Evolutionary conservation across 2,888 invertebrate species (phyloP).

Genomic region (Melanophora roralis): DNA sequence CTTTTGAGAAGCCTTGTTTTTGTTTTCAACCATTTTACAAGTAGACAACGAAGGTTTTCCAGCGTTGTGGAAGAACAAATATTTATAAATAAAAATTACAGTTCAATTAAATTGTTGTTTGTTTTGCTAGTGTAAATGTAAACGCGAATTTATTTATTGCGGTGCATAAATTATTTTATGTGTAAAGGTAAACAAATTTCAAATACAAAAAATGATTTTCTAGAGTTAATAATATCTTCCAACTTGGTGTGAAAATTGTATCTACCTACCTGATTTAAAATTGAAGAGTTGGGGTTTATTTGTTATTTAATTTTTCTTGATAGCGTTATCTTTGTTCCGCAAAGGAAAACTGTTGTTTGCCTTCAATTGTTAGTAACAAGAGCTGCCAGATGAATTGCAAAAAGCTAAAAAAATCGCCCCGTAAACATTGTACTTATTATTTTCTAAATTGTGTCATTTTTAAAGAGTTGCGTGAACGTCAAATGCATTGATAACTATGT

Average conservation of each 20-base stretch:
- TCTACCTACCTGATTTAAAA: conserved; percentile 32
- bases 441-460: neutral
- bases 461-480: too few relatives aligned
- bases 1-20: conserved; percentile 20
- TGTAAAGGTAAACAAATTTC: neutral
- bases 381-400: too few relatives aligned
- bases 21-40: conserved; percentile 20
- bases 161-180: too few relatives aligned
- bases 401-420: too few relatives aligned
- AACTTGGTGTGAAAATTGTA: conserved; percentile 1
- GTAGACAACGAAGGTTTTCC: conserved; percentile 3
- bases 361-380: too few relatives aligned
- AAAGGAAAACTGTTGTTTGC: conserved; percentile 1
- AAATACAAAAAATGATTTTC: neutral
- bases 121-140: conserved; percentile 5
- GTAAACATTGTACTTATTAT: neutral
- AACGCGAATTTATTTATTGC: neutral
- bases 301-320: neutral
- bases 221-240: neutral
- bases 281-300: conserved; percentile 14
- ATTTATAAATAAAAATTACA: neutral
- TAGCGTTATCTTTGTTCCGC: neutral
- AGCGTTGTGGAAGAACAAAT: neutral
- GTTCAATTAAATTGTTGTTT: neutral
- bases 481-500: too few relatives aligned